Conservation (phyloP, 2,113 vertebrate species). For the Tichodroma muraria region DNA sequence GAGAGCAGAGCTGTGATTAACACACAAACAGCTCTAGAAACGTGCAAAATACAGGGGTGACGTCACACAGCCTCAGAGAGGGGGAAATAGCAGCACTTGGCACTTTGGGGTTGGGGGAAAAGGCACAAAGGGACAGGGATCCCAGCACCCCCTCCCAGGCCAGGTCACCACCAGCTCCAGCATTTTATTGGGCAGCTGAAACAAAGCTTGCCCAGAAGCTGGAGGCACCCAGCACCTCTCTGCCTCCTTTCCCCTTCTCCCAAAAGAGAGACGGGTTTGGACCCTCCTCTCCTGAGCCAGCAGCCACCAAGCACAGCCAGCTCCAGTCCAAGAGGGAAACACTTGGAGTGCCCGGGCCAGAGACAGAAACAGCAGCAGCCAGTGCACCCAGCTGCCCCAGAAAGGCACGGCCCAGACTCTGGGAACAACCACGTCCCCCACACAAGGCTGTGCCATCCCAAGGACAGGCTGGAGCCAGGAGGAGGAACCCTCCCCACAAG, state of each 20-base stretch:
- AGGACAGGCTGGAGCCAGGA: background rate
- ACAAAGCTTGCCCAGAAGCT: background rate
- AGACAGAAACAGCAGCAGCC: background rate
- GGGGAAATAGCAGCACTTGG: accelerated
- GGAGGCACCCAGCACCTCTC: background rate
- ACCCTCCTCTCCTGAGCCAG: background rate
- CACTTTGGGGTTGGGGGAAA: background rate
- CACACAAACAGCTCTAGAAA: background rate
- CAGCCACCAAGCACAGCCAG: background rate
- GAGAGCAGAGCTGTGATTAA: background rate
- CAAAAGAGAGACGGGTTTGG: background rate
- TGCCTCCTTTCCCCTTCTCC: background rate
- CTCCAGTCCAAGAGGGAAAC: background rate
- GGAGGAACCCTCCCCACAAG: accelerated
- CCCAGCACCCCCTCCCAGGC: background rate
- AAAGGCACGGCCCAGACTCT: background rate
- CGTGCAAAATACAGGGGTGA: accelerated
- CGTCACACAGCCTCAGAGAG: background rate
- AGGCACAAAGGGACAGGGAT: accelerated
- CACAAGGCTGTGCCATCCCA: accelerated
- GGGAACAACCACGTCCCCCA: background rate
- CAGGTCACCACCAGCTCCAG: background rate
- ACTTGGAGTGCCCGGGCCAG: background rate
- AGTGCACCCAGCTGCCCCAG: background rate
- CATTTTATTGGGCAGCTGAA: accelerated